Conservation (phyloP, 2,888 invertebrate species). For the Parnassius glacialis region DNA sequence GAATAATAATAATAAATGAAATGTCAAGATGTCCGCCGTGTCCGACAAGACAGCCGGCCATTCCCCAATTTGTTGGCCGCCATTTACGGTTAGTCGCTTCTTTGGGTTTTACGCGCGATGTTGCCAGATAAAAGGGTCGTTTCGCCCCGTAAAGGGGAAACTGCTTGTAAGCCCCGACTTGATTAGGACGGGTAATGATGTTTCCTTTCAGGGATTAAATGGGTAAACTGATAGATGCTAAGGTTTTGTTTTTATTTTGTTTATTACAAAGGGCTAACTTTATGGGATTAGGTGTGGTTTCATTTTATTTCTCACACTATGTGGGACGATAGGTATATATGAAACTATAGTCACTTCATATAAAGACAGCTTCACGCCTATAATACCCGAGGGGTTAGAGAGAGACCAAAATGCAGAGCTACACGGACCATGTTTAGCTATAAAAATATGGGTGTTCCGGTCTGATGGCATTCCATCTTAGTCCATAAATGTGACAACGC, state of each 20-base stretch:
- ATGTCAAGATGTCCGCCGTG: conserved; percentile 33
- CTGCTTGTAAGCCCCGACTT: conserved; percentile 53
- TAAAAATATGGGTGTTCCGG: too few species aligned
- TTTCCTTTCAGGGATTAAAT: conserved; percentile 48
- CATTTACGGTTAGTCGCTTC: conserved; percentile 48
- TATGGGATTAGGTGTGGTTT: conserved; percentile 11
- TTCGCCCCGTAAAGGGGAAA: conserved; percentile 45
- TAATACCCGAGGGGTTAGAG: too few species aligned
- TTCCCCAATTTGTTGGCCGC: conserved; percentile 36
- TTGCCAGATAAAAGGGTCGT: conserved; percentile 65
- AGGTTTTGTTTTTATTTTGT: conserved; percentile 24
- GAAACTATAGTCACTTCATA: too few species aligned
- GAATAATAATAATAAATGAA: conserved; percentile 28
- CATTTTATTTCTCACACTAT: not conserved
- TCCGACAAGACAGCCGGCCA: conserved; percentile 34
- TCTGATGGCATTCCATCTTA: too few species aligned
- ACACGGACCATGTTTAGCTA: too few species aligned
- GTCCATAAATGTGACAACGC: too few species aligned
- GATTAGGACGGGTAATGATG: conserved; percentile 69
- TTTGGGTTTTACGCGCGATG: conserved; percentile 54
- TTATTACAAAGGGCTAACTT: conserved; percentile 15
- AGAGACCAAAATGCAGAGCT: too few species aligned
- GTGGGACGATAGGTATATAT: too few species aligned
- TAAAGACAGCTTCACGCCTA: too few species aligned
- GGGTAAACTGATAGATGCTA: conserved; percentile 29